Percentiles rank a stretch among this genome's conserved stretches.
Evolutionary conservation across 2,113 vertebrate genomes (phyloP).

Genomic region (Corythaixoides concolor): DNA sequence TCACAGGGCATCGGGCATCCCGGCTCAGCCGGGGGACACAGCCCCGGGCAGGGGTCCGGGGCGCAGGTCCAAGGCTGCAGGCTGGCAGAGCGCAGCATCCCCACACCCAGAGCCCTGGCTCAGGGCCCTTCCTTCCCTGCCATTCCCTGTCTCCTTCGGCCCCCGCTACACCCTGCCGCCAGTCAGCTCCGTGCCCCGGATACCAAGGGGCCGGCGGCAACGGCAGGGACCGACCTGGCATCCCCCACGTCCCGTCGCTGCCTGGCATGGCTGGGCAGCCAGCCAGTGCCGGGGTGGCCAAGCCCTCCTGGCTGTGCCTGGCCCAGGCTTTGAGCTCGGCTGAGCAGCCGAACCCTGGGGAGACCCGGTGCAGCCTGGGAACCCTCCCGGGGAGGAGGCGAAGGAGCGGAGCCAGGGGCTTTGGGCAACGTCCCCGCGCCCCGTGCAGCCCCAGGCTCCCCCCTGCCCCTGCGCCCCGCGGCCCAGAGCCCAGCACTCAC

Average conservation of each 20-base stretch:
- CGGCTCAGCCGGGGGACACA: background rate
- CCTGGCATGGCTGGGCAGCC: background rate
- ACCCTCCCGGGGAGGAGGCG: background rate
- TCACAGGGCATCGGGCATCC: background rate
- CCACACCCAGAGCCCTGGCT: background rate
- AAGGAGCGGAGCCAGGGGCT: background rate
- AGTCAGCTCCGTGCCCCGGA: background rate
- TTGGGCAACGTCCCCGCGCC: background rate
- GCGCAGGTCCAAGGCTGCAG: background rate
- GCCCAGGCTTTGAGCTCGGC: no score
- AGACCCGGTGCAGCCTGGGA: background rate
- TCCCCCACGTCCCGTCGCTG: fast-evolving
- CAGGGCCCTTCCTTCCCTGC: fast-evolving
- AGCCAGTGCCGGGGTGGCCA: background rate
- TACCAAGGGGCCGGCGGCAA: fast-evolving
- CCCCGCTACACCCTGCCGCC: background rate
- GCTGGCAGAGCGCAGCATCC: background rate
- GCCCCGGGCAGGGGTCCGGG: background rate
- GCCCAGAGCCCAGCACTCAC: slow-evolving; percentile 78
- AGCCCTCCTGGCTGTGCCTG: no score
- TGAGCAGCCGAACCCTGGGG: no score
- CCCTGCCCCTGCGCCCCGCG: background rate
- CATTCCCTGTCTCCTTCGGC: background rate
- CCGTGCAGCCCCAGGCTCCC: background rate
- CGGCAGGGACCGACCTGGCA: background rate